These are phyloP conservation scores for Eospalax fontanierii DNA, from an alignment of 2,797 vertebrate species.

Conservation along the genomic window DNA sequence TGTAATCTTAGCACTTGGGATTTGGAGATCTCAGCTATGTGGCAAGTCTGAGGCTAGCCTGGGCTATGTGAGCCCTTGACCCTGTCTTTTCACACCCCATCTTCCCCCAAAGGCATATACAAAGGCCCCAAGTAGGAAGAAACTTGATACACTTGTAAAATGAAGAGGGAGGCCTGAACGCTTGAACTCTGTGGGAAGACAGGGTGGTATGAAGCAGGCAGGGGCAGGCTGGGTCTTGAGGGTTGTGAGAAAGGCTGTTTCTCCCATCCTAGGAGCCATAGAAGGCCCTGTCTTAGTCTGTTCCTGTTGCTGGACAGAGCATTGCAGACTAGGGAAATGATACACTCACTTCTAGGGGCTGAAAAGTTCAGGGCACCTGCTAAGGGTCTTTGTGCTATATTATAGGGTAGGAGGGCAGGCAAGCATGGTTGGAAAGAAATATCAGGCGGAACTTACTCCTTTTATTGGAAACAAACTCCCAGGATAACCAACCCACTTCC, in stretches of 20 bases:
- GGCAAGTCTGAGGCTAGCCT: neutral
- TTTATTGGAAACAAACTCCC: neutral
- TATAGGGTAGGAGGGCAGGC: neutral
- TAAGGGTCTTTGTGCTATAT: neutral
- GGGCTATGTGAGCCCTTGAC: neutral
- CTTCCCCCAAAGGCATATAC: neutral
- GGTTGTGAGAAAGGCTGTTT: neutral
- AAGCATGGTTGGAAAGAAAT: too few species aligned
- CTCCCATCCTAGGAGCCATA: neutral
- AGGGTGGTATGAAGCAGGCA: neutral
- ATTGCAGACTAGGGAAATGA: neutral
- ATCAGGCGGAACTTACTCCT: neutral
- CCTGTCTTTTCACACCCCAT: neutral
- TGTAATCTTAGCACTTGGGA: neutral
- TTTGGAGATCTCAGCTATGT: neutral
- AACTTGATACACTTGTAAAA: neutral
- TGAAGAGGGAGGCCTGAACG: neutral
- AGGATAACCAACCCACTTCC: neutral
- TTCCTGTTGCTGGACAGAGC: neutral
- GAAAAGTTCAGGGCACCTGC: neutral
- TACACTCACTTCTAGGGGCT: neutral
- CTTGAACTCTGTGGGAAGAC: neutral
- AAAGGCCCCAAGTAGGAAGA: slow-evolving; percentile 1
- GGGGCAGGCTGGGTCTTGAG: neutral
- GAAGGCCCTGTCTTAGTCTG: neutral